Evolutionary conservation across 2,113 vertebrate species (phyloP).

Genomic region (Emydura subglobosa): DNA sequence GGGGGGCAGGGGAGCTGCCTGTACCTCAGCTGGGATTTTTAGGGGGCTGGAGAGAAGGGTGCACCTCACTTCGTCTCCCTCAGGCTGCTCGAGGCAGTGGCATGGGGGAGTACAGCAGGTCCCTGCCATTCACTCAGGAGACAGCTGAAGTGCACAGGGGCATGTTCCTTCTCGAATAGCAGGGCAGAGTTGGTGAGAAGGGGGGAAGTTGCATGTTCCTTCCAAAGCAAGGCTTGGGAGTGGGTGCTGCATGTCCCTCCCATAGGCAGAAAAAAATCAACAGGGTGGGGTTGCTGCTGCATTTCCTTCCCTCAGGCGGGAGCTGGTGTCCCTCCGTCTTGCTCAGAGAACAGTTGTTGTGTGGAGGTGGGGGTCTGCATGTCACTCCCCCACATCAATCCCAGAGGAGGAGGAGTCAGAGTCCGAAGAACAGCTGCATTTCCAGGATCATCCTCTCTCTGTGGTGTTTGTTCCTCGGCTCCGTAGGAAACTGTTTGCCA

Average conservation of each 20-base stretch:
- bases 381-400: neutral
- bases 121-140: too few relatives aligned
- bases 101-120: too few relatives aligned
- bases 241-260: neutral
- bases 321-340: neutral
- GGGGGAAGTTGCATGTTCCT: neutral
- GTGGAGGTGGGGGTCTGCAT: neutral
- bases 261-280: neutral
- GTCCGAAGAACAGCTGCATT: neutral
- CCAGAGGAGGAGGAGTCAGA: neutral
- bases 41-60: neutral
- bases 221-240: neutral
- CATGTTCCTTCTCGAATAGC: too few relatives aligned
- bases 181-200: neutral
- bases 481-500: neutral
- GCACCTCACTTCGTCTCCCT: neutral
- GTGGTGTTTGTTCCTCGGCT: neutral
- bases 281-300: slow-evolving; percentile 20
- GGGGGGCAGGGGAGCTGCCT: neutral
- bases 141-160: too few relatives aligned
- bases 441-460: neutral
- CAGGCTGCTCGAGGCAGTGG: neutral
- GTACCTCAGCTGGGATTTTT: neutral
- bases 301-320: slow-evolving; percentile 12
- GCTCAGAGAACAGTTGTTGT: slow-evolving; percentile 24